phyloP scores from a whole-genome alignment of 2,797 vertebrate genomes.

The Liparis tanakae region DNA sequence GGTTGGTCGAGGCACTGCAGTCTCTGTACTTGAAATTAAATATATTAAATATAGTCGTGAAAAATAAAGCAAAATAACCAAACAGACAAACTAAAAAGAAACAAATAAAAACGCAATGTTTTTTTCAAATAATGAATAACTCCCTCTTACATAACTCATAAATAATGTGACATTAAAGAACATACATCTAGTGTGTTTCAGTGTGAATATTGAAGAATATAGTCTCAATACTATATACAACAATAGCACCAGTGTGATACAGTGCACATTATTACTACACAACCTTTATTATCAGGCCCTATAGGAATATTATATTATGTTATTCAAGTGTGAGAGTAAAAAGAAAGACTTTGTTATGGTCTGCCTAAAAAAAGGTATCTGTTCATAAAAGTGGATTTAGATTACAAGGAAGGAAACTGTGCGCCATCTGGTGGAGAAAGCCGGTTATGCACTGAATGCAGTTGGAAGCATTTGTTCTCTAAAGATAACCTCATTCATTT shows the following conservation, averaged over 20 bases:
- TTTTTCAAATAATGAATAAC: not conserved
- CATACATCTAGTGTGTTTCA: not conserved
- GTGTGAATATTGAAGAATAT: not conserved
- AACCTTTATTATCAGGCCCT: not conserved
- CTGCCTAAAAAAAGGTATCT: not conserved
- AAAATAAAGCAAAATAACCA: not conserved
- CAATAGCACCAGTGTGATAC: not conserved
- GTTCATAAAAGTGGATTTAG: not conserved
- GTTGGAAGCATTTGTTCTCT: constrained; percentile 2
- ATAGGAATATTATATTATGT: not conserved
- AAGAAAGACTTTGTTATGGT: not conserved
- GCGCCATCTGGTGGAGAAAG: constrained; percentile 53
- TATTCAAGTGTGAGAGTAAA: not conserved
- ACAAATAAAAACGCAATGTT: not conserved
- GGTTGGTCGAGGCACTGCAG: constrained; percentile 28
- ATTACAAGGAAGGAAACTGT: not conserved
- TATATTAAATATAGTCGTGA: too few species aligned
- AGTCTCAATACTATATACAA: not conserved
- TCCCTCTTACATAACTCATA: not conserved
- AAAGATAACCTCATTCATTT: not conserved
- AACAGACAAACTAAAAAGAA: not conserved
- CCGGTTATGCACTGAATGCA: not conserved
- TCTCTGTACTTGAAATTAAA: not conserved
- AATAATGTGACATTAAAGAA: not conserved
- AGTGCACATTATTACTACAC: not conserved